Evolutionary conservation across 2,797 vertebrate genomes (phyloP).

Genomic region (Anniella stebbinsi): DNA sequence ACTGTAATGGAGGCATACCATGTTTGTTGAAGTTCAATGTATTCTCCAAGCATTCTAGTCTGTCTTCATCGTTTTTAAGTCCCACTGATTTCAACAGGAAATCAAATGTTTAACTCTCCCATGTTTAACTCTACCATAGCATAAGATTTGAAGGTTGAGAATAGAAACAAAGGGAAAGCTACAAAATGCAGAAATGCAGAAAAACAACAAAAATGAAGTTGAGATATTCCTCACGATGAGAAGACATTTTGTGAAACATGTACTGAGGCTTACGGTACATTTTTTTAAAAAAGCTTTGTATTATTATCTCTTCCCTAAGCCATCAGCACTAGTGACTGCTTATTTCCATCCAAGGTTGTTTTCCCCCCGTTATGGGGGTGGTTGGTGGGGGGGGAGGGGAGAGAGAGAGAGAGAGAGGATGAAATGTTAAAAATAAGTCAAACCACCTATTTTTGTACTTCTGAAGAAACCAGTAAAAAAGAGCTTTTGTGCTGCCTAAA

Average conservation of each 20-base stretch:
- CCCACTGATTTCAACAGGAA: not conserved
- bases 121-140: not conserved
- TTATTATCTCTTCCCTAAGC: conserved; percentile 5
- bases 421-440: conserved; percentile 28
- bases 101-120: not conserved
- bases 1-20: not conserved
- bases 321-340: not conserved
- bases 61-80: not conserved
- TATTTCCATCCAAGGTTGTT: fast-evolving
- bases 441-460: conserved; percentile 54
- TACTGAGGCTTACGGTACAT: not conserved
- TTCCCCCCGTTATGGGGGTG: conserved; percentile 15
- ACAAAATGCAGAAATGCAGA: not conserved
- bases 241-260: not conserved
- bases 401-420: conserved; percentile 24
- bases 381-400: too few species aligned
- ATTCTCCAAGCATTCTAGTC: not conserved
- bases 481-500: conserved; percentile 48
- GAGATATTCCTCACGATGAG: not conserved
- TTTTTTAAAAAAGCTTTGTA: too few species aligned
- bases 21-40: not conserved
- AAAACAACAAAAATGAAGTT: not conserved
- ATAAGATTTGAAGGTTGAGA: not conserved
- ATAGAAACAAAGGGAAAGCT: not conserved
- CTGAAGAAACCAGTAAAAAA: conserved; percentile 51